Evolutionary conservation across 2,113 vertebrate species (phyloP).

Genomic region (Ploceus nigricollis): DNA sequence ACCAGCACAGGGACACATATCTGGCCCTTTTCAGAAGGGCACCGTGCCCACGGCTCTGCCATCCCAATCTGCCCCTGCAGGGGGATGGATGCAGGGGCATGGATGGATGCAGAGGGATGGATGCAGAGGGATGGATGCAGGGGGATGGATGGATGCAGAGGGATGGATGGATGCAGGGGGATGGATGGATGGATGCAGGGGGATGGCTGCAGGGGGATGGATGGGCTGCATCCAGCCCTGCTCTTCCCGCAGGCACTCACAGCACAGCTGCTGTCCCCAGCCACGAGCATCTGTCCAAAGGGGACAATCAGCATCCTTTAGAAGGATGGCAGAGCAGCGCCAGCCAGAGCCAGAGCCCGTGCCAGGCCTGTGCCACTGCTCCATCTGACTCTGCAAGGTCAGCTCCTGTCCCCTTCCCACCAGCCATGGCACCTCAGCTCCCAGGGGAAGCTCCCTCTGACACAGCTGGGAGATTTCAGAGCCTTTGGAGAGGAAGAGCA

Average conservation of each 20-base stretch:
- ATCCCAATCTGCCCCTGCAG: not conserved
- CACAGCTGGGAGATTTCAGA: not conserved
- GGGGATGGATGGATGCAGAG: not conserved
- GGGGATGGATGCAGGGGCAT: too few relatives aligned
- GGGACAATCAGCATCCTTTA: not conserved
- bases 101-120: not conserved
- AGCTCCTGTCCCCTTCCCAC: not conserved
- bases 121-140: not conserved
- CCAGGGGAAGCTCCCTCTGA: not conserved
- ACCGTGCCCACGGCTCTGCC: accelerated
- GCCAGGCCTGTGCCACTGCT: not conserved
- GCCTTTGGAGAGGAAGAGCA: not conserved
- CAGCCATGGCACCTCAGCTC: accelerated
- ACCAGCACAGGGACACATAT: not conserved
- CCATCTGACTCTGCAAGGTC: not conserved
- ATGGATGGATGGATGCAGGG: too few relatives aligned
- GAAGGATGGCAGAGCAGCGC: not conserved
- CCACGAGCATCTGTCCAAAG: accelerated
- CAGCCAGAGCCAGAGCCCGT: not conserved
- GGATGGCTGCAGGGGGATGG: not conserved
- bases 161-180: too few relatives aligned
- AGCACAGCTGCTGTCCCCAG: not conserved
- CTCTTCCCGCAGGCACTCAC: not conserved
- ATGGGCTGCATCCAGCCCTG: not conserved
- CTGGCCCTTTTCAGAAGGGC: not conserved